Conservation (phyloP, 1,140 invertebrate genomes). For the Cotesia chilonis region DNA sequence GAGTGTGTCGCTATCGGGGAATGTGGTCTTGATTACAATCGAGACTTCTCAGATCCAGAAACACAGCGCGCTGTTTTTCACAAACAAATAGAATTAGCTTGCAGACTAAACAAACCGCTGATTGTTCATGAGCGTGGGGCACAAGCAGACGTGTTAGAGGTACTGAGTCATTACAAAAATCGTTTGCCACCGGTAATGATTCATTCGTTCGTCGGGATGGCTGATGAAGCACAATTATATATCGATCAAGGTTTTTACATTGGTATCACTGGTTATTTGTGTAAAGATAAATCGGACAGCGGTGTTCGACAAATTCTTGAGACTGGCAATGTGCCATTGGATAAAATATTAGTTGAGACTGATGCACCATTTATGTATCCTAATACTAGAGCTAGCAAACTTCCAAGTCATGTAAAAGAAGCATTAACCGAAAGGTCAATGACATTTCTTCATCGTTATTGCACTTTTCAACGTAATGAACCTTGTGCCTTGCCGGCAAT, state of each 20-base stretch:
- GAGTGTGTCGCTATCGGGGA: conserved; percentile 95
- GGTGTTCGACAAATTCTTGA: conserved; percentile 86
- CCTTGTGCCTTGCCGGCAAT: conserved; percentile 92
- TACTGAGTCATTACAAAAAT: conserved; percentile 67
- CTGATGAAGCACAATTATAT: conserved; percentile 84
- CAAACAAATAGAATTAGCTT: conserved; percentile 89
- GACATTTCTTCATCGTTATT: conserved; percentile 78
- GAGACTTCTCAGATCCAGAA: conserved; percentile 90
- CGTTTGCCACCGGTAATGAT: conserved; percentile 83
- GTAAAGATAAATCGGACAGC: conserved; percentile 92
- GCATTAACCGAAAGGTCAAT: conserved; percentile 85
- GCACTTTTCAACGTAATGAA: conserved; percentile 95
- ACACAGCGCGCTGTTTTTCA: conserved; percentile 88
- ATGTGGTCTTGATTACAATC: conserved; percentile 93
- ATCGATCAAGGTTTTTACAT: conserved; percentile 89
- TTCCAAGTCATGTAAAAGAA: conserved; percentile 86
- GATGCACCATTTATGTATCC: conserved; percentile 97
- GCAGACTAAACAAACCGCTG: conserved; percentile 86
- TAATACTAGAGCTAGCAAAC: conserved; percentile 91
- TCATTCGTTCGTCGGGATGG: conserved; percentile 92
- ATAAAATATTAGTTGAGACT: conserved; percentile 87
- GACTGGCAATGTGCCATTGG: conserved; percentile 81
- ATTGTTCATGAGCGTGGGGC: conserved; percentile 92
- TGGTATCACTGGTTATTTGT: conserved; percentile 88
- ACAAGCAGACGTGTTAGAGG: conserved; percentile 79